Conservation (phyloP, 1,140 invertebrate species). For the Ostrea edulis region DNA sequence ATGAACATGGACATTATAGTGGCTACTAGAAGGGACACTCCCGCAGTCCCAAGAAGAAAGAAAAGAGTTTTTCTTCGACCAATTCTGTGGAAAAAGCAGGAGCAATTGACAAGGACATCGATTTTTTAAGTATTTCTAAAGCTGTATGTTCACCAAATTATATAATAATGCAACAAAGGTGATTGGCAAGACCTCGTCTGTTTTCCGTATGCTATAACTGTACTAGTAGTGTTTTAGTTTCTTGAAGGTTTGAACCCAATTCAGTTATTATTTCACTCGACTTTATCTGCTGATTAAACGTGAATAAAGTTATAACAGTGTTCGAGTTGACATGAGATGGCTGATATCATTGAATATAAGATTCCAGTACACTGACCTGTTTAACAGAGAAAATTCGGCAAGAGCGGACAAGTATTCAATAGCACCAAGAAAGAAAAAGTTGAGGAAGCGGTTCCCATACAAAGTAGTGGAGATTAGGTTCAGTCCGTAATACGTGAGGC, state of each 20-base stretch:
- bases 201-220: too few species aligned
- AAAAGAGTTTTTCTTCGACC: constrained; percentile 54
- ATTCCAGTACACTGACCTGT: background rate
- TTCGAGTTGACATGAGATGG: too few species aligned
- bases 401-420: constrained; percentile 51
- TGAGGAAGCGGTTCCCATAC: constrained; percentile 67
- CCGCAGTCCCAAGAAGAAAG: constrained; percentile 28
- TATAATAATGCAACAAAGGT: too few species aligned
- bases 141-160: too few species aligned
- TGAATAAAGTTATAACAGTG: too few species aligned
- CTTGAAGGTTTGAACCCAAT: too few species aligned
- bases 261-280: too few species aligned
- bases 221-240: too few species aligned
- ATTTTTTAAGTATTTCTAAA: too few species aligned
- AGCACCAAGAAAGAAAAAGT: constrained; percentile 60
- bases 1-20: background rate
- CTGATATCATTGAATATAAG: background rate
- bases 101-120: too few species aligned
- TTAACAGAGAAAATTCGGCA: constrained; percentile 57
- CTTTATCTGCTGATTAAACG: too few species aligned
- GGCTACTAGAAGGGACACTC: constrained; percentile 39
- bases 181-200: too few species aligned
- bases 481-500: constrained; percentile 69
- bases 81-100: constrained; percentile 33
- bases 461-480: constrained; percentile 62